These are phyloP conservation scores for Corythoichthys haematopterus DNA, from an alignment of 2,113 vertebrate species.

Conservation along the genomic window DNA sequence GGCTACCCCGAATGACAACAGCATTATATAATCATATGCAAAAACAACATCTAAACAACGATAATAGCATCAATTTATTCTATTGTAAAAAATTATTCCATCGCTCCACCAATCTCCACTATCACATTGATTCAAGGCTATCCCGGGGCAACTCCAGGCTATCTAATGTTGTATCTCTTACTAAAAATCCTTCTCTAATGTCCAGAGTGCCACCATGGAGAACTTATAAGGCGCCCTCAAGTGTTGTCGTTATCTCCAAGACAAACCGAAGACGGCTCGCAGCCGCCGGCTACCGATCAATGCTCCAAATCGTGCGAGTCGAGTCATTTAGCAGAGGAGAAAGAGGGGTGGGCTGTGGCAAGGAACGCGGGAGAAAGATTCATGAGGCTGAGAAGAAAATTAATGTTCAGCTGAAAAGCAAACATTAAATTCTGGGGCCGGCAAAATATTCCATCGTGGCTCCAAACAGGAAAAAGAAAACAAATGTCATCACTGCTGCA, in stretches of 20 bases:
- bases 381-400: constrained; percentile 18
- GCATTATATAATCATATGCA: background rate
- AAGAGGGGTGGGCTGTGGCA: constrained; percentile 5
- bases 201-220: constrained; percentile 24
- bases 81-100: background rate
- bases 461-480: background rate
- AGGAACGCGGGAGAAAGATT: constrained; percentile 7
- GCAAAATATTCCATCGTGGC: background rate
- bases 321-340: constrained; percentile 16
- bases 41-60: background rate
- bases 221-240: constrained; percentile 33
- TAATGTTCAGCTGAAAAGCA: constrained; percentile 13
- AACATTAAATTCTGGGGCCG: background rate
- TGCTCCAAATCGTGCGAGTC: constrained; percentile 7
- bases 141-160: constrained; percentile 8
- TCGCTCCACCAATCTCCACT: constrained; percentile 14
- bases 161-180: constrained; percentile 30
- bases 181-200: constrained; percentile 35
- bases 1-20: too few relatives aligned
- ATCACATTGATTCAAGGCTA: constrained; percentile 3
- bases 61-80: background rate
- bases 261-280: constrained; percentile 39
- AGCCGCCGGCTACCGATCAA: constrained; percentile 16
- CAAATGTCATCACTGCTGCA: too few relatives aligned
- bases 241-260: constrained; percentile 43